Evolutionary conservation across 2,888 invertebrate species (phyloP).

Genomic region (Cataglyphis cursor): DNA sequence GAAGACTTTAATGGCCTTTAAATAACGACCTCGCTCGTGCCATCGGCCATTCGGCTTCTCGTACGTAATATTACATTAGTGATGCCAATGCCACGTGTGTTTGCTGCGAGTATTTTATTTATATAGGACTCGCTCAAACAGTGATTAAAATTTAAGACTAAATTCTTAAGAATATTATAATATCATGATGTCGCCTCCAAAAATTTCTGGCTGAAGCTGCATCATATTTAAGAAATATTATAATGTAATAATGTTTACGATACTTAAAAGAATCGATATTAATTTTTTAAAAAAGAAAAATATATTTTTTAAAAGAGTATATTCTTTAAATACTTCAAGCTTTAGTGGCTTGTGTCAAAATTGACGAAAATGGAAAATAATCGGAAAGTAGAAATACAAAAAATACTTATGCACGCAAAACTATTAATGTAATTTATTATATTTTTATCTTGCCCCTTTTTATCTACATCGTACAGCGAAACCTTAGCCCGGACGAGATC

Average conservation of each 20-base stretch:
- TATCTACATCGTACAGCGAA: slow-evolving; percentile 60
- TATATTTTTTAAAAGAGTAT: not conserved
- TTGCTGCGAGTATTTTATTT: not conserved
- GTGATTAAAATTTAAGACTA: not conserved
- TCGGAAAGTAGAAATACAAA: not conserved
- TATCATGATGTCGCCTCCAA: not conserved
- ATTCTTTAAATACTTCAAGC: not conserved
- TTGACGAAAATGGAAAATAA: not conserved
- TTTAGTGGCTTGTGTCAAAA: not conserved
- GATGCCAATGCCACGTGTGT: not conserved
- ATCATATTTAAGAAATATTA: not conserved
- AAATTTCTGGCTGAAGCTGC: not conserved
- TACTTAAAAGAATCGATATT: not conserved
- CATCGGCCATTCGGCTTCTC: slow-evolving; percentile 61
- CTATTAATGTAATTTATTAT: slow-evolving; percentile 14
- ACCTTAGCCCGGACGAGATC: slow-evolving; percentile 57
- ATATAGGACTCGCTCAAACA: not conserved
- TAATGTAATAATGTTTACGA: not conserved
- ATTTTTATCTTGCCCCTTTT: not conserved
- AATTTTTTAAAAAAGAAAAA: not conserved
- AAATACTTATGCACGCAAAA: not conserved
- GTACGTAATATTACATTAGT: slow-evolving; percentile 35
- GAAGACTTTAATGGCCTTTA: slow-evolving; percentile 70
- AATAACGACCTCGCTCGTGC: slow-evolving; percentile 65
- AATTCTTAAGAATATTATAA: not conserved